phyloP scores from a whole-genome alignment of 2,797 vertebrate genomes.

The Helarctos malayanus region DNA sequence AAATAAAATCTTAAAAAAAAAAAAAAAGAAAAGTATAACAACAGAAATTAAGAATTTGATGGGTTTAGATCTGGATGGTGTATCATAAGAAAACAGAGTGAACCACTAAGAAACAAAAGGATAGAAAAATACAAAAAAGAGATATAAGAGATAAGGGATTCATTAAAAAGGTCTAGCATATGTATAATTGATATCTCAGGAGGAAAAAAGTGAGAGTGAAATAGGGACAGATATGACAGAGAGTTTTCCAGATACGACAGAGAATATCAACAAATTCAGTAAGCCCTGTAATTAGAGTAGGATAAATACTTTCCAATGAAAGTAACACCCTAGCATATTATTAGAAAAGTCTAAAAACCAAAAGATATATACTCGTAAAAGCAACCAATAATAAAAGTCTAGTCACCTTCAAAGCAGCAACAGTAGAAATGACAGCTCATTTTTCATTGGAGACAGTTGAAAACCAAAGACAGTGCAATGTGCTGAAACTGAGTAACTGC shows the following conservation, averaged over 20 bases:
- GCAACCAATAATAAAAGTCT: background rate
- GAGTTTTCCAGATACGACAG: background rate
- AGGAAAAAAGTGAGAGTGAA: slow-evolving; percentile 16
- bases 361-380: background rate
- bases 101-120: background rate
- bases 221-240: background rate
- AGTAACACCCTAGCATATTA: background rate
- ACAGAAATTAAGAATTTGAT: slow-evolving; percentile 20
- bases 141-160: background rate
- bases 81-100: background rate
- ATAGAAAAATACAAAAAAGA: background rate
- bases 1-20: too few relatives aligned
- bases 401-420: background rate
- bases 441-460: slow-evolving; percentile 12
- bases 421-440: slow-evolving; percentile 29
- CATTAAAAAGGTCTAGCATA: background rate
- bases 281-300: background rate
- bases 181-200: background rate
- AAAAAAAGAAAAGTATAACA: background rate
- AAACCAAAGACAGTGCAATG: background rate
- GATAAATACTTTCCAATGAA: background rate
- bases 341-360: background rate
- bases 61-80: slow-evolving; percentile 19
- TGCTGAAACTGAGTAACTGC: background rate
- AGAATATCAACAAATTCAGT: slow-evolving; percentile 26